Evolutionary conservation across 2,797 vertebrate species (phyloP).

Genomic region (Sphaeramia orbicularis): DNA sequence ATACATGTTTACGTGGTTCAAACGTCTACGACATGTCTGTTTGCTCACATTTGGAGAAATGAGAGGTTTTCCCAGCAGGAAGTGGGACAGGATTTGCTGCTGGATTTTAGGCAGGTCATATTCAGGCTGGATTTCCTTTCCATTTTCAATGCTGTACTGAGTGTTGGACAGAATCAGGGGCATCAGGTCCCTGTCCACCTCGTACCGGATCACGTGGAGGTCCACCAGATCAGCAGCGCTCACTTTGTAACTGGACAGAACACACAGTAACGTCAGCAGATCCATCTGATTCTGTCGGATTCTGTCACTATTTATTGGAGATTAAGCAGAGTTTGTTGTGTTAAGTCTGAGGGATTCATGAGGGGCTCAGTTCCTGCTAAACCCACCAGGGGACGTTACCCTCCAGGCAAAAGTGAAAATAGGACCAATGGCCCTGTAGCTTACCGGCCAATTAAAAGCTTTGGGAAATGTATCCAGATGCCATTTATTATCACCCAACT

Average conservation of each 20-base stretch:
- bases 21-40: not conserved
- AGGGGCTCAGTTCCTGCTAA: too few species aligned
- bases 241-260: conserved; percentile 87
- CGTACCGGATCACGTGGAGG: conserved; percentile 93
- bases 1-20: not conserved
- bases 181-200: conserved; percentile 90
- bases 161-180: conserved; percentile 93
- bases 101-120: conserved; percentile 93
- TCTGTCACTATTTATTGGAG: too few species aligned
- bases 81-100: conserved; percentile 90
- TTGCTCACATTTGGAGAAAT: conserved; percentile 87
- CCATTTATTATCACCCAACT: too few species aligned
- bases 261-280: too few species aligned
- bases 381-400: too few species aligned
- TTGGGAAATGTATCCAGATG: too few species aligned
- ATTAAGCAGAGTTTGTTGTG: too few species aligned
- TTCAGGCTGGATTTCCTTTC: conserved; percentile 88
- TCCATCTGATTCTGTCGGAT: too few species aligned
- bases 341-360: too few species aligned
- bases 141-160: conserved; percentile 93
- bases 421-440: too few species aligned
- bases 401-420: too few species aligned
- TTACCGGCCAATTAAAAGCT: too few species aligned
- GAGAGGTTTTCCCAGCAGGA: conserved; percentile 93
- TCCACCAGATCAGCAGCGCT: conserved; percentile 90